phyloP scores from a whole-genome alignment of 2,797 vertebrate genomes.

The Rhynchonycteris naso region DNA sequence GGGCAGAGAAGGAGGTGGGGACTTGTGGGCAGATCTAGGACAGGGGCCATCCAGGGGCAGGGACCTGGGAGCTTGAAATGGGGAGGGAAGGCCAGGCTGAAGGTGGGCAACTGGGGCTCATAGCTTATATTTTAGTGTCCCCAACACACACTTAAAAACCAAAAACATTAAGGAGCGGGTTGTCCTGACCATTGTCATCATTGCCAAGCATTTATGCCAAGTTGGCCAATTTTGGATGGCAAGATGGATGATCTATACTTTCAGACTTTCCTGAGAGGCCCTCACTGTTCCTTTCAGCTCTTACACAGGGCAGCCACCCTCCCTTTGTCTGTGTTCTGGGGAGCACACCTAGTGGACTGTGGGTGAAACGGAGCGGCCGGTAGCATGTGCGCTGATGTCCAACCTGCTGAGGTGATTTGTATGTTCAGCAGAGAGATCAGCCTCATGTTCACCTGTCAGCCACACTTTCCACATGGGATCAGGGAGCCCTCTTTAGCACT shows the following conservation, averaged over 20 bases:
- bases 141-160: not conserved
- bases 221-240: not conserved
- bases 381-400: rapidly evolving
- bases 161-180: not conserved
- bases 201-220: not conserved
- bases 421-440: not conserved
- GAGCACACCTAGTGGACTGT: not conserved
- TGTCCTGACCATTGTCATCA: rapidly evolving
- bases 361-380: not conserved
- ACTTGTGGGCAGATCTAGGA: not conserved
- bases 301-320: not conserved
- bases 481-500: not conserved
- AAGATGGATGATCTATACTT: rapidly evolving
- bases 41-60: not conserved
- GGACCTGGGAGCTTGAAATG: not conserved
- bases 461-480: not conserved
- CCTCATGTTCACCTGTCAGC: not conserved
- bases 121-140: not conserved
- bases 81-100: not conserved
- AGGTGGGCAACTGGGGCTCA: not conserved
- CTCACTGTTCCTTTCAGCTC: no score
- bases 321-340: not conserved
- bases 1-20: not conserved
- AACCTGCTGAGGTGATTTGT: not conserved
- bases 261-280: not conserved